phyloP scores from a whole-genome alignment of 2,888 invertebrate genomes.

The Polietes domitor region DNA sequence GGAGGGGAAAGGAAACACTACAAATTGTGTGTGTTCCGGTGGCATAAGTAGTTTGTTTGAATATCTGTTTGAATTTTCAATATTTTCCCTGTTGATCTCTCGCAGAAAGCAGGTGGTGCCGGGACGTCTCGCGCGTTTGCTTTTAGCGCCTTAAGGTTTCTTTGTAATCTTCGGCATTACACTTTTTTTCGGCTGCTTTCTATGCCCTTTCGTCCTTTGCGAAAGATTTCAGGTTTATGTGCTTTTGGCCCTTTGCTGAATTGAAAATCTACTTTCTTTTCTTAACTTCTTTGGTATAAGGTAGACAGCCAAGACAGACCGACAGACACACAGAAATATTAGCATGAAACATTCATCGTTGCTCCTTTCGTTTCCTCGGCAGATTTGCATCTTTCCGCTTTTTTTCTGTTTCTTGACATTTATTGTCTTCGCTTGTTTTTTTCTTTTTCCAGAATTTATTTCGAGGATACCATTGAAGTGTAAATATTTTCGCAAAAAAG shows the following conservation, averaged over 20 bases:
- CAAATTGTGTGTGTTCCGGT: conserved; percentile 2
- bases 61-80: background rate
- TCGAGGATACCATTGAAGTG: conserved; percentile 72
- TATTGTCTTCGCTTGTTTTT: conserved; percentile 34
- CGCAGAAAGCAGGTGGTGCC: background rate
- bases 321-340: background rate
- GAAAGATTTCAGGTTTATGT: background rate
- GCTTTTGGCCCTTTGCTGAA: background rate
- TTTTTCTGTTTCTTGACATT: conserved; percentile 37
- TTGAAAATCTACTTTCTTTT: conserved; percentile 7
- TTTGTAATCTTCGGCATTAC: conserved; percentile 19
- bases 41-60: background rate
- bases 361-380: conserved; percentile 46
- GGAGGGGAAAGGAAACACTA: background rate
- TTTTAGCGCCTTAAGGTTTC: conserved; percentile 17
- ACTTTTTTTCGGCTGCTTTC: background rate
- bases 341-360: background rate
- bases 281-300: background rate
- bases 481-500: conserved; percentile 74
- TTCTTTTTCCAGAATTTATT: conserved; percentile 52
- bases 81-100: background rate
- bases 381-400: conserved; percentile 75
- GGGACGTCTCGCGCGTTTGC: background rate
- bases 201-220: background rate
- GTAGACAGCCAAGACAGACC: background rate